Evolutionary conservation across 2,888 invertebrate species (phyloP).

Genomic region (Pyrrhosoma nymphula): DNA sequence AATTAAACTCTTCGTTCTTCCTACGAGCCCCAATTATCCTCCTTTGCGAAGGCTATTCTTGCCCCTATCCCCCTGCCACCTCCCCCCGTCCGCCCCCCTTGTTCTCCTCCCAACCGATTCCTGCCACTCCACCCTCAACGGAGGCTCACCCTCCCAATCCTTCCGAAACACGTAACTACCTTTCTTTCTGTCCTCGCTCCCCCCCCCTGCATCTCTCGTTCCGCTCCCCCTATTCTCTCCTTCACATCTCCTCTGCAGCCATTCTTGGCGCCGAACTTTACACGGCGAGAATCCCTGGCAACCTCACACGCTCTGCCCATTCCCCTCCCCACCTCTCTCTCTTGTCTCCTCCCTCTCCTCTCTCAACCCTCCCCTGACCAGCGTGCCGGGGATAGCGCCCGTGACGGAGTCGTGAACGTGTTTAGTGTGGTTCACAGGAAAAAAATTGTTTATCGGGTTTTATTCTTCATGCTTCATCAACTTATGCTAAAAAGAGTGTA

Average conservation of each 20-base stretch:
- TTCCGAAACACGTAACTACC: slow-evolving; percentile 3
- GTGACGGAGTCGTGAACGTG: too few relatives aligned
- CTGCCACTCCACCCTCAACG: neutral
- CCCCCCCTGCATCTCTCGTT: neutral
- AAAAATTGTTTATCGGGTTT: too few relatives aligned
- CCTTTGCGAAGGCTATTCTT: slow-evolving; percentile 41
- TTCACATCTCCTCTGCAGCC: neutral
- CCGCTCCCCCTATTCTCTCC: neutral
- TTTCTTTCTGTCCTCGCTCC: neutral
- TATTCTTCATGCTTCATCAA: too few relatives aligned
- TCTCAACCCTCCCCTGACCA: too few relatives aligned
- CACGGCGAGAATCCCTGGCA: neutral
- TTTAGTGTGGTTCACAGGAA: too few relatives aligned
- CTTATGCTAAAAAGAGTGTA: too few relatives aligned
- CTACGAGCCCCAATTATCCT: slow-evolving; percentile 52
- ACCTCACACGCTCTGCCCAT: neutral
- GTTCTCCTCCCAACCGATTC: neutral
- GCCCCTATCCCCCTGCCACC: neutral
- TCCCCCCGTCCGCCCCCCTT: neutral
- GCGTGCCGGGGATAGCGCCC: too few relatives aligned
- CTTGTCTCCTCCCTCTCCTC: neutral
- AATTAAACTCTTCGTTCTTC: slow-evolving; percentile 65
- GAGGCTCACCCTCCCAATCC: neutral
- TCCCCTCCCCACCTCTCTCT: neutral
- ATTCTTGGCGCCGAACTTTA: slow-evolving; percentile 19